phyloP scores from a whole-genome alignment of 30 jellyfish, hydroid and myxozoan species.

The Aurelia coerulea region DNA sequence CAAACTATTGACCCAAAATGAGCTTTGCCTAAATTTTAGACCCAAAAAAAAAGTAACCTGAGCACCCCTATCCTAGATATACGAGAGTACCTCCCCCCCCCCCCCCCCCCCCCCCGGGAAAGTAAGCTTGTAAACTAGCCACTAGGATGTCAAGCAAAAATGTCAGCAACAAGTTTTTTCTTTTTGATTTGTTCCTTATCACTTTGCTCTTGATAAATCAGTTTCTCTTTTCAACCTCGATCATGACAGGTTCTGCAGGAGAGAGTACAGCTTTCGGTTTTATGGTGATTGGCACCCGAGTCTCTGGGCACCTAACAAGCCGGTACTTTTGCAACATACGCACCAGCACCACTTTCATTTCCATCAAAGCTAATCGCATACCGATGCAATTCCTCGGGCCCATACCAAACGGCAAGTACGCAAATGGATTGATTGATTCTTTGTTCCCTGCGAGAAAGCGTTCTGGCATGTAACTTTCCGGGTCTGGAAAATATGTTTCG shows the following conservation, averaged over 20 bases:
- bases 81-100: no score
- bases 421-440: conserved; percentile 53
- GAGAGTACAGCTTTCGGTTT: conserved; percentile 40
- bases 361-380: conserved; percentile 67
- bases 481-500: conserved; percentile 61
- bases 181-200: no score
- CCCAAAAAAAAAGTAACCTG: no score
- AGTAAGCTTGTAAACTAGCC: no score
- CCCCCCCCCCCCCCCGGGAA: no score
- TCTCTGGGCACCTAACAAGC: conserved; percentile 50
- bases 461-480: conserved; percentile 68
- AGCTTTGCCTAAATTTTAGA: no score
- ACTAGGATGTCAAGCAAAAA: no score
- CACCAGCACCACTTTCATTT: conserved; percentile 48
- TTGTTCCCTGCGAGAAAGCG: conserved; percentile 66
- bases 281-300: conserved; percentile 43
- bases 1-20: no score
- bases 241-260: conserved; percentile 58
- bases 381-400: conserved; percentile 78
- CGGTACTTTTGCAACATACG: conserved; percentile 63
- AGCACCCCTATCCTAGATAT: no score
- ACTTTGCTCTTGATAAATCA: background rate
- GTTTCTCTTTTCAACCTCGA: conserved; percentile 25
- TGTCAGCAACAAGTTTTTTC: no score
- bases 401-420: conserved; percentile 73